phyloP scores from a whole-genome alignment of 2,888 invertebrate species.

The Dysmachus trigonus region DNA sequence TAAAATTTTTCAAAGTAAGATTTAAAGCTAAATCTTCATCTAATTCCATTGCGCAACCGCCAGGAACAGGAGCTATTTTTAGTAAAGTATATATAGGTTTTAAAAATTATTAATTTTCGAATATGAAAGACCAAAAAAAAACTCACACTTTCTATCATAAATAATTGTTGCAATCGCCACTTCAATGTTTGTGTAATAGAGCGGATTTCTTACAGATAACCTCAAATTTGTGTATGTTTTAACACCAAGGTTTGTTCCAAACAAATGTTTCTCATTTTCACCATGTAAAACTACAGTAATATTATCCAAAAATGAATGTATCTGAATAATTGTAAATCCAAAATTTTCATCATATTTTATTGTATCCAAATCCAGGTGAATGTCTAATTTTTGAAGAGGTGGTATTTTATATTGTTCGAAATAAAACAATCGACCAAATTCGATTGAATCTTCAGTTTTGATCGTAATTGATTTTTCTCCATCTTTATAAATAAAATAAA shows the following conservation, averaged over 20 bases:
- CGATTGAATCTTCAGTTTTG: not conserved
- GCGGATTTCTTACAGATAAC: not conserved
- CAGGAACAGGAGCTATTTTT: constrained; percentile 34
- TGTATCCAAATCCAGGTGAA: not conserved
- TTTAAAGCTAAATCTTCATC: not conserved
- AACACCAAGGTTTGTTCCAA: constrained; percentile 24
- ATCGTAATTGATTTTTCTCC: not conserved
- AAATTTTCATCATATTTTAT: not conserved
- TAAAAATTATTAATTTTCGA: not conserved
- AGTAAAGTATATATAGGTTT: not conserved
- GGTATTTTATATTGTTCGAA: not conserved
- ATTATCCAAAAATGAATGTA: constrained; percentile 32
- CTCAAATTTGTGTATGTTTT: not conserved
- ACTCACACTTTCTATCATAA: not conserved
- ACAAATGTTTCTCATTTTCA: not conserved
- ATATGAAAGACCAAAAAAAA: too few species aligned
- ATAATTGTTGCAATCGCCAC: not conserved
- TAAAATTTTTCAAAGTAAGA: not conserved
- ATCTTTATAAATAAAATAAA: not conserved
- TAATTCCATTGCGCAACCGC: not conserved
- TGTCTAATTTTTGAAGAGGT: not conserved
- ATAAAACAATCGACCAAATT: not conserved
- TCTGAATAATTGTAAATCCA: constrained; percentile 23
- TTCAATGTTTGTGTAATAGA: not conserved
- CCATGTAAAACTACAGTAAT: not conserved